Percentiles rank a stretch among this genome's conserved stretches.
Evolutionary conservation across 2,797 vertebrate genomes (phyloP).

Genomic region (Anguilla obscura): DNA sequence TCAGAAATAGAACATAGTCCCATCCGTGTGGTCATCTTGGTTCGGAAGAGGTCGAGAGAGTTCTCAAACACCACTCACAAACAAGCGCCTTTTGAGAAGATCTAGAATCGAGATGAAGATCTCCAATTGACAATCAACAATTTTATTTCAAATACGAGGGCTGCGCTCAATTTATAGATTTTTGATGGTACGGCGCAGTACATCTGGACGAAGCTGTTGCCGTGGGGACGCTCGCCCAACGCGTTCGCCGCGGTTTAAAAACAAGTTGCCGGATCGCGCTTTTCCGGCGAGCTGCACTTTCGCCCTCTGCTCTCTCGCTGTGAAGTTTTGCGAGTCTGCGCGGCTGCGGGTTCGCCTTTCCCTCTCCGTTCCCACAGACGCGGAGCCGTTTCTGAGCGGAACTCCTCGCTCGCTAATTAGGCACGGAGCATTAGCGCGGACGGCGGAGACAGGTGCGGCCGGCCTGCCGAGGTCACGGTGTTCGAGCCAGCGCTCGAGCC

Average conservation of each 20-base stretch:
- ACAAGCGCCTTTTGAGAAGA: neutral
- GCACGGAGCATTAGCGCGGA: slow-evolving; percentile 84
- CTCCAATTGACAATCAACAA: neutral
- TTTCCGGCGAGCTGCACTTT: neutral
- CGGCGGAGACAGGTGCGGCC: slow-evolving; percentile 86
- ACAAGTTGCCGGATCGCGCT: neutral
- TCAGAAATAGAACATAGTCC: neutral
- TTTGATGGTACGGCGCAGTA: neutral
- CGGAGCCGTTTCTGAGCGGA: slow-evolving; percentile 75
- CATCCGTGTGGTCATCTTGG: neutral
- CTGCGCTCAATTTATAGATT: neutral
- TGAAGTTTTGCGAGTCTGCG: neutral
- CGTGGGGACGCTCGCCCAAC: neutral
- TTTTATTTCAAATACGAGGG: neutral
- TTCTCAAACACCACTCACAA: neutral
- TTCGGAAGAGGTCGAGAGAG: neutral
- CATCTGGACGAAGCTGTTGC: neutral
- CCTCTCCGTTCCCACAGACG: slow-evolving; percentile 76
- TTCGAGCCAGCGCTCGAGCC: slow-evolving; percentile 84
- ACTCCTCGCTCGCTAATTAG: slow-evolving; percentile 84
- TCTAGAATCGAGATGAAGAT: neutral
- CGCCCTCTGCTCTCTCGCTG: neutral
- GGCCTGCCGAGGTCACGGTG: slow-evolving; percentile 86
- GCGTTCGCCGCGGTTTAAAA: neutral
- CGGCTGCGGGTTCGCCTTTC: slow-evolving; percentile 68